Base-by-base conservation (phyloP, 2,888 invertebrate species). In the Malachius bipustulatus region DNA sequence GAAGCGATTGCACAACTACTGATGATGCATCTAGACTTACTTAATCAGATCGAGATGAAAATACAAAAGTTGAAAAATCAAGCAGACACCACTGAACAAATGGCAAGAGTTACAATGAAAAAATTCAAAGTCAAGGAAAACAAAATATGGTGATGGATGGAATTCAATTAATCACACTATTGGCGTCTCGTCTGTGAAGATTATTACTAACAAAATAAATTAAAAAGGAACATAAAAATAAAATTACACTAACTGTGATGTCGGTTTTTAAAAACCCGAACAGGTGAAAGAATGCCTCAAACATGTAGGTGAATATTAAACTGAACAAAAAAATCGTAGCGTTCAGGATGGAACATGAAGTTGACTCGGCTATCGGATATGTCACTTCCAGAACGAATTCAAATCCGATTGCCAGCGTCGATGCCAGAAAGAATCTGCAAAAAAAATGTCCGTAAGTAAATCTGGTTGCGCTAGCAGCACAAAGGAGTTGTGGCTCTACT, bases 361-460 rank as follows among this genome's bases (percentile, higher is more conserved):
- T 91, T 8, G 91, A 90, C 65, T 97, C 96, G 1, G 93, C 85
- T 55, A 90, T 85, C 0, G 96, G 96, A 56, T 88, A 94, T 0
- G 94, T 94, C 15, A 94, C 68, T 65, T 96, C 96, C 1, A 93
- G 88, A 2, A 89, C 91, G 54, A 91, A 89, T 60, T 96, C 96
- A 63, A 91, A 96, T 2, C 93, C 93, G 14, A 96, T 83, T 0
- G 94, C 90, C 35, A 96, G 63, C 55, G 91, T 93, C 12, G 94
- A 94, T 11, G 91, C 91, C 85, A 93, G 88, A 65, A 93, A 96
- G 66, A 96, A 94, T 40, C 94, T 91, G 63, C 8, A 66, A 64
- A 8, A 8, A 19, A 19, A n/a, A n/a, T n/a, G n/a, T n/a, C n/a
- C n/a, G n/a, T n/a, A n/a, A n/a, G n/a, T n/a, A n/a, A n/a, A n/a